Conservation (phyloP, 2,113 vertebrate species). For the Mesocricetus auratus region DNA sequence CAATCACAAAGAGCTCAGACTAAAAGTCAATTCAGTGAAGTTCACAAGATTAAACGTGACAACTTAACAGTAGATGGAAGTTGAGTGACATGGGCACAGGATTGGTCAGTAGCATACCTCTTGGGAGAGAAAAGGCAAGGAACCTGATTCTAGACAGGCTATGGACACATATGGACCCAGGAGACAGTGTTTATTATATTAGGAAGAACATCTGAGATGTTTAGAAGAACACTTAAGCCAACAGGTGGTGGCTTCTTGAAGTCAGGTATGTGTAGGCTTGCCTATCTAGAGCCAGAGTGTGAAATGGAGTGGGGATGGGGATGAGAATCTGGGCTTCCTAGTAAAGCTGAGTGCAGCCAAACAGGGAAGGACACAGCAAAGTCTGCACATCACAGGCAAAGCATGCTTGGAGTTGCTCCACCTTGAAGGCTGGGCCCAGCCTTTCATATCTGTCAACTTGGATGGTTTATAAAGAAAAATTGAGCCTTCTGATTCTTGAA, state of each 20-base stretch:
- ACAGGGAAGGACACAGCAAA: background rate
- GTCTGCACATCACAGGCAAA: background rate
- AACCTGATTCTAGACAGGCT: background rate
- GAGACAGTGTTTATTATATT: background rate
- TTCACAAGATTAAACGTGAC: constrained; percentile 5
- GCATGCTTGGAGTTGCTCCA: background rate
- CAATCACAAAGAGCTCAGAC: background rate
- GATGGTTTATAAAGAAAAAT: background rate
- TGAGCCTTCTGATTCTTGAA: constrained; percentile 37
- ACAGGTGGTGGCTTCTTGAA: background rate
- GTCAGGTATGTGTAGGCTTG: background rate
- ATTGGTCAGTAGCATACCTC: background rate
- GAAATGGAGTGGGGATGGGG: background rate
- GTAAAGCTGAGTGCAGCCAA: background rate
- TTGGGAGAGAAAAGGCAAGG: background rate
- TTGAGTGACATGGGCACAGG: background rate
- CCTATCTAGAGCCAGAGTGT: background rate
- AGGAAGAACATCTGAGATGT: background rate
- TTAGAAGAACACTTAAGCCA: background rate
- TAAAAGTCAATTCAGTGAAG: background rate
- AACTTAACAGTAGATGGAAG: background rate
- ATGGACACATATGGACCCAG: background rate
- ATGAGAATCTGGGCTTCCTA: background rate
- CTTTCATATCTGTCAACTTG: background rate
- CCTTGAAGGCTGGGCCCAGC: background rate